Base-by-base conservation (phyloP, 1,140 invertebrate species). In the Drosophila auraria region DNA sequence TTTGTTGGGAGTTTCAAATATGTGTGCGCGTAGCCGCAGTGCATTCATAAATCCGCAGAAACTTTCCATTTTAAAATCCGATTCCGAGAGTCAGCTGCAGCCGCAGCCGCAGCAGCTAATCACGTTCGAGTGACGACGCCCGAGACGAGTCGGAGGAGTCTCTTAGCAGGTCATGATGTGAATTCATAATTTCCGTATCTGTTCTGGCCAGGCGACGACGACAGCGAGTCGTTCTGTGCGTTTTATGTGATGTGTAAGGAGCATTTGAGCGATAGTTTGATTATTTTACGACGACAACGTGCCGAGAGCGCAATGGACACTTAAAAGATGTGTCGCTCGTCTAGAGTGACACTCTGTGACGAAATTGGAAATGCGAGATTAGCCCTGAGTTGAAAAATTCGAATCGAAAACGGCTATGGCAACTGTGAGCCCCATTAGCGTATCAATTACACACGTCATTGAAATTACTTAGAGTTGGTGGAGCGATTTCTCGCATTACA, bases 251-350 rank as follows among this genome's bases (percentile, higher is more conserved):
- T 73, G 80, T 83, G 83, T 82, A 70, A 66, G 72, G 83, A 82
- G 72, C 80, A 74, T 87, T 87, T 83, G 77, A 80, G 77, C 77
- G 80, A 87, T 87, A 83, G 72, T 80, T 80, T 83, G 68, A 87
- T 83, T 80, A 80, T 87, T 87, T 87, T 83, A 87, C 68, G 83
- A 89, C 50, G 77, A 78, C 78, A 87, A 87, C 83, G 84, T 87
- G 84, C 64, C 83, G 70, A 68, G 87, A 69, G 62, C 47, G 57
- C 66, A 77, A 47, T 59, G 57, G 63, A 45, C 45, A 50, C 59
- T 64, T 65, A 40, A 23, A 57, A 75, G 38, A 58, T 66, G 71
- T 65, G 49, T 71, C 14, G 17, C 47, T 44, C n/a, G 30, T 65
- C 56, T 45, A 40, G 36, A 25, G 11, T 45, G 70, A 54, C 45